Evolutionary conservation across 2,113 vertebrate species (phyloP), one percentile per base, ranked within the genome.

Genomic region (Bambusicola thoracicus): DNA sequence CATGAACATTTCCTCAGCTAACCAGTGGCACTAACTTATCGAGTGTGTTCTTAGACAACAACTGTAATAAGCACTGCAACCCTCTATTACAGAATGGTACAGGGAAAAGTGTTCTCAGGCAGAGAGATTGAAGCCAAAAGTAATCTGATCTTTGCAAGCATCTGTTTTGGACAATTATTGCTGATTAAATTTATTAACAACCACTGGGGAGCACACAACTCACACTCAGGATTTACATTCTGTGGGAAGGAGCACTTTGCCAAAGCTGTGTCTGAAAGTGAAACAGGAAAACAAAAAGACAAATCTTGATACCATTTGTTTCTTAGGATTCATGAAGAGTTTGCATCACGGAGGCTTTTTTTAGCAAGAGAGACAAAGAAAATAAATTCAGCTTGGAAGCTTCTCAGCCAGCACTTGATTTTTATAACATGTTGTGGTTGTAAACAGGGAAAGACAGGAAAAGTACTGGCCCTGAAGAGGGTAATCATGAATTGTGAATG

Each of bases 401-500:
- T 94, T 90, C 48, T 74, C 78, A 63, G 62, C 13, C 67, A 90
- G 53, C 11, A 6, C 46, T 74, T 84, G 74, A 43, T 36, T 93
- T 96, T 92, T 94, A 40, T 69, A 72, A 78, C 9, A 17, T 36
- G 7, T 73, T 66, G 38, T 87, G 55, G 44, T 85, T 85, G 43
- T 89, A 74, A 46, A 55, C 21, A 48, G 63, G 63, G 67, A 87
- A 38, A 85, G 78, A 53, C 40, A 73, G 85, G 72, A 86, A 70
- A 92, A 89, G 43, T 74, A 83, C 76, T 92, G 90, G 87, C 90
- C 78, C 75, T 94, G 87, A 61, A 72, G 56, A 91, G 44, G 24
- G 11, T 85, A 77, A 91, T 49, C 0, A 2, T 68, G 70, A 92
- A 73, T 51, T 73, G 55, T 74, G 68, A 89, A 38, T 88, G 93